Evolutionary conservation across 2,113 vertebrate species (phyloP), one percentile per base, ranked within the genome.

Genomic region (Vimba vimba): DNA sequence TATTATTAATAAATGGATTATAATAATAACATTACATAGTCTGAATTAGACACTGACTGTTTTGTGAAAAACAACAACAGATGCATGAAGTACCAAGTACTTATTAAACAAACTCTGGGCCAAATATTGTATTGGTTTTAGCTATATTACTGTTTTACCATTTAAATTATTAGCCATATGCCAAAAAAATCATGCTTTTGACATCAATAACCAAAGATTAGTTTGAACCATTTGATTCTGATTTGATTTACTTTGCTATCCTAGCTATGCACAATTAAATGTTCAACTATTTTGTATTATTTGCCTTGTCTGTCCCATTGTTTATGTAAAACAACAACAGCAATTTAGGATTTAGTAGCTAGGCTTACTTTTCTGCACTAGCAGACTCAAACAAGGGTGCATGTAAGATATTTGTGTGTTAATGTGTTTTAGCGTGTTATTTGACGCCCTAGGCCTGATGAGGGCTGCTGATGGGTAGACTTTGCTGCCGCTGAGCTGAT

Each of bases 381-480:
- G 5, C 39, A 66, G 17, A 15, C 25, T 9, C 64, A 68, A 47
- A 11, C 23, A 64, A 33, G 62, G 10, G 25, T 50, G 19, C 62
- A 82, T 52, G 30, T 69, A 33, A 82, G 80, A 50, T 52, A 13
- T 82, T 33, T 6, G 21, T 55, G 43, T 68, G 45, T 82, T 82
- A 69, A 82, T 82, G 60, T 66, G 47, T 77, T 19, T 85, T 59
- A 73, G 80, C 33, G 19, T 83, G 73, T 66, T 68, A 27, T 64
- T 43, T 77, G 23, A 84, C 25, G 30, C 66, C 27, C 78, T 55
- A 62, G 45, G 79, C 21, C 25, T 86, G 33, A 84, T 82, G 47
- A 71, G 39, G 23, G 23, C 9, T 64, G 68, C 71, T 89, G 85
- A 87, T 87, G n/a, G 55, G 25, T 75, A 68, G 79, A 73, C 13